Evolutionary conservation across 1,140 invertebrate species (phyloP).

Genomic region (Colletes gigas): DNA sequence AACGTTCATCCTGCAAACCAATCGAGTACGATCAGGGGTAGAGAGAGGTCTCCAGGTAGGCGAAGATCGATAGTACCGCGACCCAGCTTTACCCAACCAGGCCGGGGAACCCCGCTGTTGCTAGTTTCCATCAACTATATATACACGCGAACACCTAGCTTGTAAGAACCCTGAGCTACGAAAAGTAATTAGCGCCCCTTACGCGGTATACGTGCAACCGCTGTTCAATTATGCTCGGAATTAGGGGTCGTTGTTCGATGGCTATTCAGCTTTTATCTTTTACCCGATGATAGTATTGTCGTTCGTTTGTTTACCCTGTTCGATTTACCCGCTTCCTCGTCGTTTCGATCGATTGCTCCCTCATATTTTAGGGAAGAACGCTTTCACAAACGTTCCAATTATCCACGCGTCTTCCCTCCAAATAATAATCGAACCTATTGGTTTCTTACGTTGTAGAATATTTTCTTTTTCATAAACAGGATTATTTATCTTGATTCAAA

Average conservation of each 20-base stretch:
- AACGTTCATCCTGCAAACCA: slow-evolving; percentile 62
- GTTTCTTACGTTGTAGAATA: too few species aligned
- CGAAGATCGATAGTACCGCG: slow-evolving; percentile 77
- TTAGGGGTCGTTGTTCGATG: slow-evolving; percentile 14
- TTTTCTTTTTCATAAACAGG: too few species aligned
- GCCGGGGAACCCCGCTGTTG: slow-evolving; percentile 63
- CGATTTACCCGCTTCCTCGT: background rate
- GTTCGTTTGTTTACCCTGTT: background rate
- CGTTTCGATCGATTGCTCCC: background rate
- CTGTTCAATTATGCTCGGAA: background rate
- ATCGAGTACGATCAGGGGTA: slow-evolving; percentile 57
- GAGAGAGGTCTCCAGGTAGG: slow-evolving; percentile 74
- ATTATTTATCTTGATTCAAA: too few species aligned
- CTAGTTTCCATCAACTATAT: slow-evolving; percentile 58
- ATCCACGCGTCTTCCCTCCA: too few species aligned
- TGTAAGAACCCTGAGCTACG: background rate
- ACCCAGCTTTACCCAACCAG: slow-evolving; percentile 76
- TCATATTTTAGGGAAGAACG: background rate
- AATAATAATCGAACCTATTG: too few species aligned
- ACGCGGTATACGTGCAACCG: background rate
- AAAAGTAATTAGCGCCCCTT: slow-evolving; percentile 59
- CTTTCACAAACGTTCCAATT: too few species aligned
- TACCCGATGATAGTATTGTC: background rate
- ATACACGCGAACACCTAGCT: slow-evolving; percentile 1
- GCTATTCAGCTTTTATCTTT: slow-evolving; percentile 16